Evolutionary conservation across 2,797 vertebrate genomes (phyloP).

Genomic region (Cephalopachus bancanus): DNA sequence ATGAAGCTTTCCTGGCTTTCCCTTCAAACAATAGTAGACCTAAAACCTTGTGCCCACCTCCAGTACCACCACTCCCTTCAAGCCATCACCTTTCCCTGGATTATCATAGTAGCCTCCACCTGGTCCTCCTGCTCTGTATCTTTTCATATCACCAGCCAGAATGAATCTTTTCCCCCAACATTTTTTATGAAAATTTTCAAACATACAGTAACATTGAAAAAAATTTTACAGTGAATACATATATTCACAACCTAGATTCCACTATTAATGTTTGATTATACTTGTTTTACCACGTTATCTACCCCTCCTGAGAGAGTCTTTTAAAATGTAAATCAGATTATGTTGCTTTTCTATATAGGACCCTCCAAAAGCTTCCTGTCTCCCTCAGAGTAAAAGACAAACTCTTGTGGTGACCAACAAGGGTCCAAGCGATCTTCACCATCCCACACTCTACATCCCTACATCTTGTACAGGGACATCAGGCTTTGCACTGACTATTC

Average conservation of each 20-base stretch:
- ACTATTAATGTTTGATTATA: neutral
- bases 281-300: neutral
- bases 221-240: neutral
- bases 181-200: neutral
- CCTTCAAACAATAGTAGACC: neutral
- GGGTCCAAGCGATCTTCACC: too few species aligned
- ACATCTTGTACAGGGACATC: neutral
- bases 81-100: neutral
- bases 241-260: neutral
- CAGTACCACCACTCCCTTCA: neutral
- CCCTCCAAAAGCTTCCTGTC: neutral
- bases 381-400: conserved; percentile 6
- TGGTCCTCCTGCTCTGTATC: neutral
- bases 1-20: neutral
- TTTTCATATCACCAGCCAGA: neutral
- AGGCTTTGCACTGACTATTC: neutral
- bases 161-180: neutral
- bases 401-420: neutral
- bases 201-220: neutral
- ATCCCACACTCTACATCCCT: neutral
- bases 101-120: neutral
- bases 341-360: neutral
- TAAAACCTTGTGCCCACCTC: neutral
- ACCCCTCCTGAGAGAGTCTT: neutral
- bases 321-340: neutral